Conservation (phyloP, 2,888 invertebrate genomes). For the Diarsia mendica region DNA sequence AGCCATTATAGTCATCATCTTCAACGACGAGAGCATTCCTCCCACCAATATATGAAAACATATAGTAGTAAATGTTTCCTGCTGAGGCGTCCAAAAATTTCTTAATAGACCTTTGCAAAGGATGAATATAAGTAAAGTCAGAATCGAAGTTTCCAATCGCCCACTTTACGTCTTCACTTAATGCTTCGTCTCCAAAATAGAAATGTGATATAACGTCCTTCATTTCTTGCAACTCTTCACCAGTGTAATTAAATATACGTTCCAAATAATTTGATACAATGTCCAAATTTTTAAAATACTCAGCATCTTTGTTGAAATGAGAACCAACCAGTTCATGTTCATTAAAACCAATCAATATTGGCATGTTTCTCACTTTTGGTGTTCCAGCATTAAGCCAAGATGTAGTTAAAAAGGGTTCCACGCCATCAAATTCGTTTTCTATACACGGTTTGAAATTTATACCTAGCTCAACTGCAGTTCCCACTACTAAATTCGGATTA, state of each 20-base stretch:
- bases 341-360: slow-evolving; percentile 77
- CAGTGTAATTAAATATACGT: slow-evolving; percentile 62
- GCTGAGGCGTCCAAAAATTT: slow-evolving; percentile 70
- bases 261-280: slow-evolving; percentile 61
- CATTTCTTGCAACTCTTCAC: slow-evolving; percentile 63
- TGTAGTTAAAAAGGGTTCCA: slow-evolving; percentile 72
- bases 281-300: slow-evolving; percentile 64
- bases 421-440: slow-evolving; percentile 73
- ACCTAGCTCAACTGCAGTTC: slow-evolving; percentile 60
- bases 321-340: slow-evolving; percentile 68
- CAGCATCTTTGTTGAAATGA: slow-evolving; percentile 55
- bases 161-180: slow-evolving; percentile 58
- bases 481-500: slow-evolving; percentile 68
- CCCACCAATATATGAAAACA: slow-evolving; percentile 72
- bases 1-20: slow-evolving; percentile 50
- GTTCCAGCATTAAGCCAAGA: slow-evolving; percentile 70
- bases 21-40: slow-evolving; percentile 59
- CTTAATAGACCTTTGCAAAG: slow-evolving; percentile 71
- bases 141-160: slow-evolving; percentile 73
- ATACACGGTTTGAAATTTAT: slow-evolving; percentile 74
- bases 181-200: slow-evolving; percentile 75
- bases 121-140: slow-evolving; percentile 74
- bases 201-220: slow-evolving; percentile 68
- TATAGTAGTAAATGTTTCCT: slow-evolving; percentile 74
- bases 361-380: slow-evolving; percentile 71